Evolutionary conservation across 2,113 vertebrate genomes (phyloP), one percentile per base, ranked within the genome.

Genomic region (Myotis davidii): DNA sequence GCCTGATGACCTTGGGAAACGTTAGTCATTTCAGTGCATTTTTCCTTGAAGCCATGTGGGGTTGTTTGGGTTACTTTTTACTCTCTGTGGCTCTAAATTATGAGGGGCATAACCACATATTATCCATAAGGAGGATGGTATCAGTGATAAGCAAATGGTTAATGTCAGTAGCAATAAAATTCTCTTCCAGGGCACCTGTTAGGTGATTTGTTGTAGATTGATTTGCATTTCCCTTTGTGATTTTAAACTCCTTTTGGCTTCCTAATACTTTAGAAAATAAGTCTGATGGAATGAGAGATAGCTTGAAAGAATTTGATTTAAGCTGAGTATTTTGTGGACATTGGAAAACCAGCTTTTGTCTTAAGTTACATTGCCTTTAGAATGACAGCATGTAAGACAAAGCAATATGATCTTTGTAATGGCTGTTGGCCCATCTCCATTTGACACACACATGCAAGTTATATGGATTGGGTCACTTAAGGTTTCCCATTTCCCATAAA

Each of bases 1-100:
- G 79, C 94, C 95, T 96, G 88, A 95, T 98, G 98, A 97, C 97
- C 95, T 94, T 91, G 96, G 96, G 97, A 97, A 97, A 98, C 97
- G 98, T 97, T 97, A 96, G 95, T 97, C 97, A 97, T 98, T 98
- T 88, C 82, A 96, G 34, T 82, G 50, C 87, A 25, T 91, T 98
- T 94, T 94, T 50, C 74, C 91, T 88, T 88, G 23, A 76, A 81
- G 76, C n/a, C 29, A 32, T 88, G 0, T 79, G 92, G 54, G 37
- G 39, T 94, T 96, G 10, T 73, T 95, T 85, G 69, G 79, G 32
- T 25, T 90, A 32, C 18, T 18, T 88, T 54, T 95, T 61, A 42
- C 48, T 70, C 54, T 76, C 1, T 65, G 72, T 52, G 65, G 59
- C 94, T 92, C 52, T 85, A 76, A 86, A 54, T 72, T 88, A 39